Base-by-base conservation (phyloP, 2,888 invertebrate species). In the Cephus sareptanus region DNA sequence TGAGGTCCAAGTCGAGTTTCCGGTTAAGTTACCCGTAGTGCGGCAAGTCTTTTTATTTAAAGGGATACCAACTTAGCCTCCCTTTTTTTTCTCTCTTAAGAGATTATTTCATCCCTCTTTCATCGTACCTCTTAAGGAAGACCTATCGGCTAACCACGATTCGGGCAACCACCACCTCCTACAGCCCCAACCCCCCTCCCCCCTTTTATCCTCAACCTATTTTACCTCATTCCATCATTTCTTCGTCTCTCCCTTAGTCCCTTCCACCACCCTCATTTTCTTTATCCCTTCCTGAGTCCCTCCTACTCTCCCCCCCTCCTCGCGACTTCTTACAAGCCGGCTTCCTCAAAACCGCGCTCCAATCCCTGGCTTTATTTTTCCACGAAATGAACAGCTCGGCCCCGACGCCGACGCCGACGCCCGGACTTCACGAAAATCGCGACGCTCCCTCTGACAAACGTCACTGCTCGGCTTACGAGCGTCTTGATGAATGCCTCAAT, bases 341-440 rank as follows among this genome's bases (percentile, higher is more conserved):
- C 56, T 56, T 56, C 56, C 56, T 56, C 23, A 56, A 56, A 56
- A 56, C 56, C 56, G 80, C 79, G 34, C 80, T 74, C 78, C 79
- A 79, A 73, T 78, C 82, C 82, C 84, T 79, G 31, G 82, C 79
- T 80, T 81, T 81, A 56, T 75, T 75, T 71, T 77, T 76, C 84
- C 83, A 81, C 81, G 80, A 82, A 84, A 82, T 23, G 56, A 56
- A 56, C 23, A 15, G 56, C 56, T 56, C 56, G 56, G 23, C 9
- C 56, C 2, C 56, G 56, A 56, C 40, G 40, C 40, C 37, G 37
- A 37, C 37, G 37, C 37, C 15, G 40, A 40, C 40, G 40, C 40
- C 56, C 9, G 6, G 56, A 56, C 40, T 40, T 40, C 40, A 40
- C 23, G 23, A 9, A 56, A 56, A 56, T 56, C 56, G 56, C 56